phyloP scores from a whole-genome alignment of 37 sponge, comb jelly and placozoan species.

The Corticium candelabrum region DNA sequence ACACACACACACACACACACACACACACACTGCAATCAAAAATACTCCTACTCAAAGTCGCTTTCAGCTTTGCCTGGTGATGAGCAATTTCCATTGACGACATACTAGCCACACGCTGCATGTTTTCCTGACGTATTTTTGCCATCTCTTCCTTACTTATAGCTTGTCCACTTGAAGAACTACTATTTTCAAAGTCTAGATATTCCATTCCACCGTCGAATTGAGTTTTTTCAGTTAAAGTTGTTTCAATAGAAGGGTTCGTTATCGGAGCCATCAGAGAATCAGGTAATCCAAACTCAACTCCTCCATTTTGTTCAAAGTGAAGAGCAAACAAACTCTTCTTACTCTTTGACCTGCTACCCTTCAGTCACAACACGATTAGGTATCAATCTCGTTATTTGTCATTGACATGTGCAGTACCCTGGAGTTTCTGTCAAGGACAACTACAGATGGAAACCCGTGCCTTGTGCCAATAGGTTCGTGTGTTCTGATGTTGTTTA shows the following conservation, averaged over 20 bases:
- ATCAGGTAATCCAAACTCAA: constrained; percentile 22
- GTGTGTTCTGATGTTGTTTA: too few species aligned
- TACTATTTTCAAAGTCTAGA: too few species aligned
- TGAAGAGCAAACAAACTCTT: constrained; percentile 64
- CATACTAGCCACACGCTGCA: constrained; percentile 32
- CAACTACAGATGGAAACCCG: constrained; percentile 37
- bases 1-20: too few species aligned
- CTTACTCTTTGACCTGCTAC: constrained; percentile 8
- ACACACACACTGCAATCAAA: too few species aligned
- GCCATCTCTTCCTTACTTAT: constrained; percentile 25
- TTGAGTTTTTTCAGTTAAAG: neutral
- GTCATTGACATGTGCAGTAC: too few species aligned
- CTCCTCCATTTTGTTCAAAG: constrained; percentile 19
- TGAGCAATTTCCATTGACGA: constrained; percentile 49
- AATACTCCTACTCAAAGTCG: constrained; percentile 30
- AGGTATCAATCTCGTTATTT: too few species aligned
- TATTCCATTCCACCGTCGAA: too few species aligned
- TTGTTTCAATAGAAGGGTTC: neutral
- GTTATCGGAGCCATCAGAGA: neutral
- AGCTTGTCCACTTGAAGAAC: too few species aligned
- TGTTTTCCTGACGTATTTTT: constrained; percentile 72
- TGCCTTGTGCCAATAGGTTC: constrained; percentile 3
- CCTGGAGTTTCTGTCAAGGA: constrained; percentile 11
- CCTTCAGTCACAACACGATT: neutral
- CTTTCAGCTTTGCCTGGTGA: constrained; percentile 39